A percentile compares a stretch with the other conserved stretches of the same genome.
These are phyloP conservation scores for Parazoanthus swiftii DNA, from an alignment of 92 coral and sea anemone species.

Conservation along the genomic window DNA sequence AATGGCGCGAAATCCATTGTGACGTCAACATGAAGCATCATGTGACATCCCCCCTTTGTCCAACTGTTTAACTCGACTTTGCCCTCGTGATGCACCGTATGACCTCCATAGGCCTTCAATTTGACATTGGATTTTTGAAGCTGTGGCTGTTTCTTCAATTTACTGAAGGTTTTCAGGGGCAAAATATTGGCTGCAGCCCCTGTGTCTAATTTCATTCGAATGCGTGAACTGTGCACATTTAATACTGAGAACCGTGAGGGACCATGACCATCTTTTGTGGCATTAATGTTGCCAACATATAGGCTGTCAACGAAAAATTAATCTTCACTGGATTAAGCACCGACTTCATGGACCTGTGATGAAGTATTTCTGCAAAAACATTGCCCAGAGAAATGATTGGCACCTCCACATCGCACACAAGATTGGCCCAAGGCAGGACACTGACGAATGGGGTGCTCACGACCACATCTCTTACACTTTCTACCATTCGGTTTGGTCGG, in stretches of 20 bases:
- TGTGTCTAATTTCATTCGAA: conserved; percentile 20
- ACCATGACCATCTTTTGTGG: conserved; percentile 5
- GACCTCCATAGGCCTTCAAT: conserved; percentile 18
- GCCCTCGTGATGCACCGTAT: conserved; percentile 19
- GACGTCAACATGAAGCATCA: no score
- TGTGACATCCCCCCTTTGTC: no score
- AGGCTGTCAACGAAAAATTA: conserved; percentile 20
- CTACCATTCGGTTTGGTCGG: background rate
- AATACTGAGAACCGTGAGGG: background rate
- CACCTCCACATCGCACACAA: background rate
- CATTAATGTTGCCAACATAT: conserved; percentile 23
- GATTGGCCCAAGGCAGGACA: background rate
- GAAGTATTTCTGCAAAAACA: conserved; percentile 1
- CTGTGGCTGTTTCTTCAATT: background rate
- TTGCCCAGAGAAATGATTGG: background rate
- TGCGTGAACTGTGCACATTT: conserved; percentile 9
- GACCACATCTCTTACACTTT: conserved; percentile 7
- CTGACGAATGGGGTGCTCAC: conserved; percentile 3
- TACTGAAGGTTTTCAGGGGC: conserved; percentile 10
- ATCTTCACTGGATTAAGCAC: background rate
- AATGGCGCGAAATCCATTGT: no score
- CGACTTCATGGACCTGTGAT: background rate
- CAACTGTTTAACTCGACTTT: conserved; percentile 9
- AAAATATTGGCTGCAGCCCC: conserved; percentile 29
- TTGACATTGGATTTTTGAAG: background rate